Evolutionary conservation across 2,797 vertebrate genomes (phyloP), one percentile per base, ranked within the genome.

Genomic region (Phrynocephalus guinanensis): DNA sequence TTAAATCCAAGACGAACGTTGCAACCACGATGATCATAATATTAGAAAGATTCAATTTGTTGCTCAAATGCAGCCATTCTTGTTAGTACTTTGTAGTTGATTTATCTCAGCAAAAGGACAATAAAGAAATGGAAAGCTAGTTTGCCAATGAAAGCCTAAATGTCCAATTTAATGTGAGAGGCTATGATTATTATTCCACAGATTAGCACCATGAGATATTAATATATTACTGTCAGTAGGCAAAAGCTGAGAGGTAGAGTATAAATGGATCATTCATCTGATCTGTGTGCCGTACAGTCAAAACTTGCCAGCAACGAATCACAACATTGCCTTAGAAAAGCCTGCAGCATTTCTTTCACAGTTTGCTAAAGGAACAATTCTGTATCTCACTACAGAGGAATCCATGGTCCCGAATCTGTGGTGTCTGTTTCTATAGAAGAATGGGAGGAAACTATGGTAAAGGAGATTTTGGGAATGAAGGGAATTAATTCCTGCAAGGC

Each of bases 371-470:
- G 86, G 80, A 86, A 16, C 91, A 93, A 86, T 93, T 90, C 71
- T 90, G 90, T 90, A 75, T 66, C 91, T 87, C 83, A 75, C 90
- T 87, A 85, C 83, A 0, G 84, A 93, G 48, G 70, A 75, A 48
- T 81, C 60, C 71, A 92, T 86, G 92, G 95, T 90, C 78, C 71
- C 91, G 91, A 93, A 93, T 92, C 91, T 86, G 91, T 94, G 94
- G 92, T 93, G 71, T 88, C 93, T 94, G 89, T 94, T 92, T 93
- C 92, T 93, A 81, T 92, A 90, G 92, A 94, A 93, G 93, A 94
- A 94, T 95, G 95, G 94, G 93, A 94, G 94, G 93, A 94, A 91
- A 93, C 92, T 93, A 90, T 94, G 95, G 94, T 95, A 95, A 95
- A 95, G 88, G 82, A 94, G 89, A 93, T 83, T 77, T 87, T 83